Base-by-base conservation (phyloP, 2,888 invertebrate species). In the Agonopterix subpropinquella region DNA sequence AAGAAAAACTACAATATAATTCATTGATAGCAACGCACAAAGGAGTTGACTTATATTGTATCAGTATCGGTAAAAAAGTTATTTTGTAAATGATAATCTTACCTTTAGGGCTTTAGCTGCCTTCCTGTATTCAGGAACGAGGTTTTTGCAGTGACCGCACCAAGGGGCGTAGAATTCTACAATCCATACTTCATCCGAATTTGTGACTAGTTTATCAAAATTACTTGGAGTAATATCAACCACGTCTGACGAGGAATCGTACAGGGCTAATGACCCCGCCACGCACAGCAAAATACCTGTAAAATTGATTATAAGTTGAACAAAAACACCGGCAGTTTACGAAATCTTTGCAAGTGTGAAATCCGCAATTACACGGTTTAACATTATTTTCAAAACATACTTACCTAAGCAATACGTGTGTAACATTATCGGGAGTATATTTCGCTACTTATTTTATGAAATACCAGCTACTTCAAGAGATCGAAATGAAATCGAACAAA, bases 121-220 rank as follows among this genome's bases (percentile, higher is more conserved):
- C 87, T 98, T 98, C 54, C 94, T 92, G 84, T 98, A 99, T 73
- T 98, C 98, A 1, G 98, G 95, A 43, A 94, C 96, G 43, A 99
- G 89, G 53, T 91, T 92, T 77, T 98, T 93, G 80, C 99, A 96
- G 71, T 96, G 96, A 9, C 96, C 96, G 78, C 96, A 98, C 98
- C 98, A 99, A 0, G 98, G 98, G 0, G 99, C 98, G 78, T 91
- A 98, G 81, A 97, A 98, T 72, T 99, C 98, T 1, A 99, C 96
- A 51, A 99, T 84, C 98, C 98, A 99, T 18, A 99, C 87, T 61
- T 94, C 92, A 76, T 98, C 95, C 57, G 96, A 92, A 58, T 95
- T 91, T 44, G 93, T 80, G 4, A 99, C 98, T 62, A 94, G 85
- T 58, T 89, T 91, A 64, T 98, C 93, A 75, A 98, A 99, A 88